Evolutionary conservation across 2,888 invertebrate species (phyloP).

Genomic region (Actias luna): DNA sequence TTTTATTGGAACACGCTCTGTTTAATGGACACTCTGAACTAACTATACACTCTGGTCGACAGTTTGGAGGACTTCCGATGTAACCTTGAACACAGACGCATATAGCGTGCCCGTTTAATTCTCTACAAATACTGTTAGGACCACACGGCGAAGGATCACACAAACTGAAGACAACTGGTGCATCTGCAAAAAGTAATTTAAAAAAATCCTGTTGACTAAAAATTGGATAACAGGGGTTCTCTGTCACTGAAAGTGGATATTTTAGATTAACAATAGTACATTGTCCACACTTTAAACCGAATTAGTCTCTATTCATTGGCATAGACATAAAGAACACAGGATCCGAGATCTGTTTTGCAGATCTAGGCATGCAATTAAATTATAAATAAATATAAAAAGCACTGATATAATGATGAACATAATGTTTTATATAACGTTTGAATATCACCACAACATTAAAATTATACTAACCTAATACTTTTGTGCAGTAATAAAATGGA

Average conservation of each 20-base stretch:
- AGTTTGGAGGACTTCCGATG: constrained; percentile 87
- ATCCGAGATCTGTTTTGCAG: no score
- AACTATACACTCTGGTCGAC: constrained; percentile 89
- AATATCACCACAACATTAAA: background rate
- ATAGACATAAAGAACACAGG: no score
- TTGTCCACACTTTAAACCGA: background rate
- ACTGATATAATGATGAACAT: background rate
- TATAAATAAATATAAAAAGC: background rate
- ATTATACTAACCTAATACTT: constrained; percentile 54
- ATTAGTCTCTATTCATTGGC: no score
- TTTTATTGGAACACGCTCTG: constrained; percentile 88
- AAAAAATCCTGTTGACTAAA: background rate
- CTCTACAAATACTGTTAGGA: constrained; percentile 87
- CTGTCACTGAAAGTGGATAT: background rate
- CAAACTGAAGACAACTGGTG: constrained; percentile 43
- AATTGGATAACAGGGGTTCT: background rate
- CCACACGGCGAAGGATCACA: constrained; percentile 83
- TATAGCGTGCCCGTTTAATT: constrained; percentile 85
- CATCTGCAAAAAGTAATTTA: constrained; percentile 45
- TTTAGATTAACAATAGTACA: background rate
- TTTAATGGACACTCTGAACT: constrained; percentile 87
- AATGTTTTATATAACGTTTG: background rate
- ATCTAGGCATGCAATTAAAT: background rate
- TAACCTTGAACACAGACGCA: constrained; percentile 87
- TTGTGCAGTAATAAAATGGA: constrained; percentile 82